phyloP scores from a whole-genome alignment of 2,888 invertebrate species.

The Eristalis pertinax region DNA sequence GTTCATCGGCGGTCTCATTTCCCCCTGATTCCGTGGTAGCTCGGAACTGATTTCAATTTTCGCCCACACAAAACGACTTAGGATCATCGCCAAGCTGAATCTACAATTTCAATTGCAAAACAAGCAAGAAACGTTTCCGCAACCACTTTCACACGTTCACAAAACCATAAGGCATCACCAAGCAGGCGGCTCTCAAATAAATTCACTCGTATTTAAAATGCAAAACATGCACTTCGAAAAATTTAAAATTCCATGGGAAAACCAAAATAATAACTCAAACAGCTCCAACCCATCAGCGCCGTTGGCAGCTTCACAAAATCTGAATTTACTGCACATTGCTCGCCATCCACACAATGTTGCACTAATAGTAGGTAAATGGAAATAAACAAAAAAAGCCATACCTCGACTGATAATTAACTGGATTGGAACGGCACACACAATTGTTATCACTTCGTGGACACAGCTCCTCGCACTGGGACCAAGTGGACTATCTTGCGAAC shows the following conservation, averaged over 20 bases:
- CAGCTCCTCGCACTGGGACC: conserved; percentile 3
- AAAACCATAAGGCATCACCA: too few relatives aligned
- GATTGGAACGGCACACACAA: conserved; percentile 30
- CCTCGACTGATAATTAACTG: conserved; percentile 65
- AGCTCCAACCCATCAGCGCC: background rate
- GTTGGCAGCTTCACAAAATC: conserved; percentile 4
- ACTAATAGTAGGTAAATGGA: background rate
- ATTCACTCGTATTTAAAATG: too few relatives aligned
- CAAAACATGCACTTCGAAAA: background rate
- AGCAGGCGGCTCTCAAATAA: too few relatives aligned
- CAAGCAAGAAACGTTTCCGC: too few relatives aligned
- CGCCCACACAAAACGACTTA: too few relatives aligned
- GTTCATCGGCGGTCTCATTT: too few relatives aligned
- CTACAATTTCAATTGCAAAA: too few relatives aligned
- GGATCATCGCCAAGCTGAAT: background rate
- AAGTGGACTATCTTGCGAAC: conserved; percentile 46
- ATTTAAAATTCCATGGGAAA: background rate
- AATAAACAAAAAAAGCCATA: conserved; percentile 26
- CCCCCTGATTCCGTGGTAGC: too few relatives aligned
- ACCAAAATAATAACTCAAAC: background rate
- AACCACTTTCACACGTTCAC: too few relatives aligned
- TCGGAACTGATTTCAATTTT: too few relatives aligned
- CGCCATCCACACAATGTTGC: background rate
- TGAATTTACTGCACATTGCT: background rate
- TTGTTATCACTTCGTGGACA: conserved; percentile 53